Conservation (phyloP, 37 sponge, comb jelly and placozoan genomes). For the Aplysina aerophoba region DNA sequence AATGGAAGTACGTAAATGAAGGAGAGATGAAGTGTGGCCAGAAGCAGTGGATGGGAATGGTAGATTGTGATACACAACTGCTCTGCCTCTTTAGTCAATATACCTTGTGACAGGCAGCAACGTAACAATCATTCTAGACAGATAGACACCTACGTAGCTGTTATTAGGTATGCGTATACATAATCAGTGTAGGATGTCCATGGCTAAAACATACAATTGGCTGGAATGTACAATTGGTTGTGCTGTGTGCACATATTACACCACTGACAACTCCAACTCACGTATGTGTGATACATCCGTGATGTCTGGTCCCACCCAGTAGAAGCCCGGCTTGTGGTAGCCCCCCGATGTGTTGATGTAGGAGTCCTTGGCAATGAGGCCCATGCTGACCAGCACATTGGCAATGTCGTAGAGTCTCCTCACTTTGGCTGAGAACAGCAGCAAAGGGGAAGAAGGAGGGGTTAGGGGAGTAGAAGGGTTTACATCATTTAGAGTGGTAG, state of each 20-base stretch:
- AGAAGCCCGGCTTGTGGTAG: conserved; percentile 82
- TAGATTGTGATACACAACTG: too few species aligned
- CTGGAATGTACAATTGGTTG: too few species aligned
- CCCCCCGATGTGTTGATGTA: conserved; percentile 55
- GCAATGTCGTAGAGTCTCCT: conserved; percentile 94
- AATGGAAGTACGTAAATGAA: background rate
- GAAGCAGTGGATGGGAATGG: too few species aligned
- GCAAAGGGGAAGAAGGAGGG: background rate
- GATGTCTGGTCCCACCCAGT: conserved; percentile 79
- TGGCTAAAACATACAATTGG: too few species aligned
- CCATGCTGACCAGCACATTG: conserved; percentile 85
- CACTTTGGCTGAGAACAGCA: conserved; percentile 72
- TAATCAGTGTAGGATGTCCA: too few species aligned
- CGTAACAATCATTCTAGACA: too few species aligned
- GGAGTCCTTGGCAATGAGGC: conserved; percentile 77
- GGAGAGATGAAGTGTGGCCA: too few species aligned
- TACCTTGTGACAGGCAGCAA: too few species aligned
- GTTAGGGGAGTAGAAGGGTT: background rate
- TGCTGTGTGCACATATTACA: too few species aligned
- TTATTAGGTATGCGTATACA: too few species aligned
- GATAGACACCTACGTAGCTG: conserved; percentile 10
- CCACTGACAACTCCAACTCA: too few species aligned
- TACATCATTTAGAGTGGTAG: background rate
- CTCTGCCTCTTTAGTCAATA: too few species aligned
- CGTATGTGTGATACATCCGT: conserved; percentile 9